Conservation (phyloP, 2,113 vertebrate genomes). For the Patagioenas fasciata region DNA sequence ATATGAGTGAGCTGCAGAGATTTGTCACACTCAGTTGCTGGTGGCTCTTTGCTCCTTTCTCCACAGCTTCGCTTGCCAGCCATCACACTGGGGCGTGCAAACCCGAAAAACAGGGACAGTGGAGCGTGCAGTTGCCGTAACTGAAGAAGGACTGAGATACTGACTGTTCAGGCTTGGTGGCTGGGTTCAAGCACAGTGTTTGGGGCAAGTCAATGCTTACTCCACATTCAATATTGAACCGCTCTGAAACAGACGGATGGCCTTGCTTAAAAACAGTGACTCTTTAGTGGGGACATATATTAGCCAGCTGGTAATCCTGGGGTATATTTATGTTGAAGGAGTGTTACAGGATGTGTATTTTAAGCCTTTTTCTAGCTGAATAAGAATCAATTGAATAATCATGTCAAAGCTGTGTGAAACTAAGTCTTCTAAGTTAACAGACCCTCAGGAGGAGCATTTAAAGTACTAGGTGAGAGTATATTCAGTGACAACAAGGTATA, state of each 20-base stretch:
- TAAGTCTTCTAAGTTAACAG: neutral
- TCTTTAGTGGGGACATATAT: fast-evolving
- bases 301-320: neutral
- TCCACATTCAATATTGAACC: neutral
- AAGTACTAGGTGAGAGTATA: neutral
- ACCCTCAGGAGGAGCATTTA: neutral
- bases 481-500: neutral
- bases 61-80: neutral
- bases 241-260: neutral
- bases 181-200: neutral
- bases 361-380: neutral
- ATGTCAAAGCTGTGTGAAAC: neutral
- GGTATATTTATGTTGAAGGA: neutral
- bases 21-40: neutral
- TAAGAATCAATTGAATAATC: neutral
- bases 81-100: neutral
- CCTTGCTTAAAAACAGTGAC: neutral
- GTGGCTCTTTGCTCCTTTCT: neutral
- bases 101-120: neutral
- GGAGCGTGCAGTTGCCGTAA: neutral
- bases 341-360: neutral
- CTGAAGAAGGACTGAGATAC: neutral
- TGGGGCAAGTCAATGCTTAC: neutral
- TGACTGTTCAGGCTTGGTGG: neutral
- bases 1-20: neutral